A percentile compares a stretch with the other conserved stretches of the same genome.
Conservation (phyloP, 2,888 invertebrate genomes). For the Caenorhabditis sp. region DNA sequence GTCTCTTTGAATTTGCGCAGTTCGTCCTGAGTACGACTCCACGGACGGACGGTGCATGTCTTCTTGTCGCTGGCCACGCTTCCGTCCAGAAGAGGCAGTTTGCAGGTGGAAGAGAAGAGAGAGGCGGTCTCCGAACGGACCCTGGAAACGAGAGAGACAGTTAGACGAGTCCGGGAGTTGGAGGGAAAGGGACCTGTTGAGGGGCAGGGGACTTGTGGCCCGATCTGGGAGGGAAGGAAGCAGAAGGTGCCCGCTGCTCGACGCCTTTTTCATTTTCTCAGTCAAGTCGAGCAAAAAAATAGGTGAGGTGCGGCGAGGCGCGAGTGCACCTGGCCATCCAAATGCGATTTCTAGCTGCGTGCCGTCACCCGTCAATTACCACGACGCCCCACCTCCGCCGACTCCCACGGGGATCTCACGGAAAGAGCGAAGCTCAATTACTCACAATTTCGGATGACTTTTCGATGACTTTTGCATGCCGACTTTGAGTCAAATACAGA, state of each 20-base stretch:
- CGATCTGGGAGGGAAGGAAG: slow-evolving; percentile 29
- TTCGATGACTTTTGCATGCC: slow-evolving; percentile 27
- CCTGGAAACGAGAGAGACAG: slow-evolving; percentile 22
- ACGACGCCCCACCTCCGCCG: slow-evolving; percentile 24
- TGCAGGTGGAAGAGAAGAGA: slow-evolving; percentile 58
- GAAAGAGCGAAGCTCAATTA: neutral
- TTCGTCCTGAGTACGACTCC: slow-evolving; percentile 64
- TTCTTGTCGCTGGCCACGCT: slow-evolving; percentile 41
- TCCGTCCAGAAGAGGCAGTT: slow-evolving; percentile 55
- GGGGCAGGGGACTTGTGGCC: slow-evolving; percentile 24
- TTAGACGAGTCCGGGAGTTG: neutral
- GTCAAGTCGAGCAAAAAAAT: neutral
- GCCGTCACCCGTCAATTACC: slow-evolving; percentile 32
- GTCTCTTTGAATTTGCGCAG: slow-evolving; percentile 64
- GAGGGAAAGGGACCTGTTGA: slow-evolving; percentile 11
- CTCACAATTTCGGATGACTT: slow-evolving; percentile 44
- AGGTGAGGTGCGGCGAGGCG: slow-evolving; percentile 1
- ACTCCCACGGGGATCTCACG: neutral
- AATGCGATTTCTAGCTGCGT: slow-evolving; percentile 13
- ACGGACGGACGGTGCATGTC: slow-evolving; percentile 62
- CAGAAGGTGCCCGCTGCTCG: slow-evolving; percentile 24
- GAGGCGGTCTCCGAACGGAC: slow-evolving; percentile 54
- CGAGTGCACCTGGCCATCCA: slow-evolving; percentile 41
- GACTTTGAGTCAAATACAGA: neutral
- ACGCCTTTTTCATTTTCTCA: slow-evolving; percentile 26